These are phyloP conservation scores for Clavelina lepadiformis DNA, from an alignment of 23 tunicate species.

Conservation along the genomic window DNA sequence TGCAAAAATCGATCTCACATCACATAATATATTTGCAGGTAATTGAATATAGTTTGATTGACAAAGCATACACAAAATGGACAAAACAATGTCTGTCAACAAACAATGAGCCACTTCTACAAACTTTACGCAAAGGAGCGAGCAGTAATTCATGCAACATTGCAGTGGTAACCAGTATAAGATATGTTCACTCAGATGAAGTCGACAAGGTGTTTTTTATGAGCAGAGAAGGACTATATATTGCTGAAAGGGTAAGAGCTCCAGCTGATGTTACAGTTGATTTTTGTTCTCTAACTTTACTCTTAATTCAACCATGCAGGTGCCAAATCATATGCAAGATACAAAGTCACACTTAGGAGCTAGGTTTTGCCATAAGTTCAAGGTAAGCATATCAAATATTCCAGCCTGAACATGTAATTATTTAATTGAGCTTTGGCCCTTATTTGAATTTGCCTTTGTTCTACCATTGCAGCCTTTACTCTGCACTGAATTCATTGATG, in stretches of 20 bases:
- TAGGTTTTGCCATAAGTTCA: slow-evolving; percentile 8
- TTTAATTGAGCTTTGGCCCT: background rate
- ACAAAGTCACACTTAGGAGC: background rate
- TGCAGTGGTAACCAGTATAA: slow-evolving; percentile 19
- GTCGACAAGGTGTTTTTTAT: background rate
- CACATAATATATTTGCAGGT: slow-evolving; percentile 21
- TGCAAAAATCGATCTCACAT: background rate
- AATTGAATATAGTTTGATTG: slow-evolving; percentile 30
- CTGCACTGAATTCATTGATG: slow-evolving; percentile 13
- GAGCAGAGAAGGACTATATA: slow-evolving; percentile 19
- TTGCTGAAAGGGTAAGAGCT: slow-evolving; percentile 25
- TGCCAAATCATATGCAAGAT: background rate
- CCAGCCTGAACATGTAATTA: background rate
- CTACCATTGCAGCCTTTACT: slow-evolving; percentile 33
- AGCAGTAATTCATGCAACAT: background rate
- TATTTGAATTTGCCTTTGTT: background rate
- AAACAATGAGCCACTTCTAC: background rate
- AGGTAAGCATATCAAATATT: background rate
- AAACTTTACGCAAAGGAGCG: background rate
- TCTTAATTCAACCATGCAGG: background rate
- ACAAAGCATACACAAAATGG: slow-evolving; percentile 43
- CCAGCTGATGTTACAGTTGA: background rate
- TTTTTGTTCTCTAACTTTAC: background rate
- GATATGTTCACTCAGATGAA: background rate
- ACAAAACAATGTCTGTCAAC: slow-evolving; percentile 7